Evolutionary conservation across 2,113 vertebrate genomes (phyloP).

Genomic region (Setophaga kirtlandii): DNA sequence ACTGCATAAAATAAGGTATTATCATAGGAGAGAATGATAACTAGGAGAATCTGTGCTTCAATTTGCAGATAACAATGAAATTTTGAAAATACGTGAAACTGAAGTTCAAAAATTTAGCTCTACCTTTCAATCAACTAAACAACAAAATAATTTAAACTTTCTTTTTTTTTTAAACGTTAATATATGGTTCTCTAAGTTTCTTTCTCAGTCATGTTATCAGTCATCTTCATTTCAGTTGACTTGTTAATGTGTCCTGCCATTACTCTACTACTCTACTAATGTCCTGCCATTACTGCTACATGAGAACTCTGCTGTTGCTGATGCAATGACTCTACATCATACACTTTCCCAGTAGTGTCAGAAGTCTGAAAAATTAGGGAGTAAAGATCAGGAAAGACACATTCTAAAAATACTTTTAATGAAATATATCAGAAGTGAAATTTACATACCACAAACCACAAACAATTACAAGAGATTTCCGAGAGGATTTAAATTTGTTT

Average conservation of each 20-base stretch:
- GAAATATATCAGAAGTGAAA: neutral
- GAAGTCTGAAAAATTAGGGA: neutral
- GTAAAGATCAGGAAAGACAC: neutral
- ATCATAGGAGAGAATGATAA: neutral
- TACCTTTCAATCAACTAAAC: neutral
- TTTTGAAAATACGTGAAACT: neutral
- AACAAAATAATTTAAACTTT: neutral
- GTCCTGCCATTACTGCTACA: no score
- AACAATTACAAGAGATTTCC: neutral
- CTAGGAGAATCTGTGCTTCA: neutral
- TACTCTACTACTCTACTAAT: neutral
- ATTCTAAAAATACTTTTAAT: neutral
- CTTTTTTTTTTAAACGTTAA: neutral
- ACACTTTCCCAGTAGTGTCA: neutral
- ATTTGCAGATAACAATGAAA: neutral
- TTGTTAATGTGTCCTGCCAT: neutral
- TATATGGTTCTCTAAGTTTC: neutral
- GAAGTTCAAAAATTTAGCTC: neutral
- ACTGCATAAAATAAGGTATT: neutral
- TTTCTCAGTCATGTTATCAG: neutral
- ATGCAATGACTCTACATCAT: neutral
- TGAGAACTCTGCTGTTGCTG: neutral
- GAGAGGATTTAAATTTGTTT: neutral
- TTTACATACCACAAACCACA: neutral
- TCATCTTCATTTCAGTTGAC: neutral